A percentile compares a stretch with the other conserved stretches of the same genome.
Conservation (phyloP, 2,888 invertebrate species). For the Habrosyne pyritoides region DNA sequence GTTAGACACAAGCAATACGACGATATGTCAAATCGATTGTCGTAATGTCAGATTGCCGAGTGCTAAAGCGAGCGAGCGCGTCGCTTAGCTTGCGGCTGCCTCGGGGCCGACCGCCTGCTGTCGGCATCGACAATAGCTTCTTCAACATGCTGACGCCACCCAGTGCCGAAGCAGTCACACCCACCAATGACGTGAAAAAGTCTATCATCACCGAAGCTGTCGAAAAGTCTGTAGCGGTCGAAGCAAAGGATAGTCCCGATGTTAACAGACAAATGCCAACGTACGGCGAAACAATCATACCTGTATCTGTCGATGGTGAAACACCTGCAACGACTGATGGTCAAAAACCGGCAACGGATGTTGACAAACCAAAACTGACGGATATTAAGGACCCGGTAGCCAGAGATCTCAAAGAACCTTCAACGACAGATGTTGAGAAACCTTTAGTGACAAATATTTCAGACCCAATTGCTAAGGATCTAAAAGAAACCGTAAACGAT, state of each 20-base stretch:
- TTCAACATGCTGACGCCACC: conserved; percentile 75
- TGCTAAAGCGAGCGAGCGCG: conserved; percentile 74
- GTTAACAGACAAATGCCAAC: not conserved
- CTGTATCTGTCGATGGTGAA: not conserved
- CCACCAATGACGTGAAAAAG: conserved; percentile 45
- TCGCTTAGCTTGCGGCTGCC: conserved; percentile 73
- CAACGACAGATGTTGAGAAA: not conserved
- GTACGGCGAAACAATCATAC: not conserved
- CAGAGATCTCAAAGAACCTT: too few species aligned
- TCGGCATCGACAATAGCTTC: conserved; percentile 65
- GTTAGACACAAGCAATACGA: conserved; percentile 35
- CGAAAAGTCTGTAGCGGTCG: conserved; percentile 38
- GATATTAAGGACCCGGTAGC: too few species aligned
- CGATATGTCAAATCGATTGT: conserved; percentile 30
- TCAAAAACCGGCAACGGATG: not conserved
- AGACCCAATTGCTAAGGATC: conserved; percentile 5
- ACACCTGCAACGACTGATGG: not conserved
- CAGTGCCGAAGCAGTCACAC: conserved; percentile 72
- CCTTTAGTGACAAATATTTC: too few species aligned
- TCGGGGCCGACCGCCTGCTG: conserved; percentile 71
- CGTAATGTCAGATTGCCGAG: conserved; percentile 77
- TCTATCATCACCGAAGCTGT: conserved; percentile 35
- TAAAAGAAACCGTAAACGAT: conserved; percentile 17
- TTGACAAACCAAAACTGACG: not conserved
- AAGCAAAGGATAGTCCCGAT: conserved; percentile 24